Evolutionary conservation across 2,113 vertebrate genomes (phyloP).

Genomic region (Amblyornis subalaris): DNA sequence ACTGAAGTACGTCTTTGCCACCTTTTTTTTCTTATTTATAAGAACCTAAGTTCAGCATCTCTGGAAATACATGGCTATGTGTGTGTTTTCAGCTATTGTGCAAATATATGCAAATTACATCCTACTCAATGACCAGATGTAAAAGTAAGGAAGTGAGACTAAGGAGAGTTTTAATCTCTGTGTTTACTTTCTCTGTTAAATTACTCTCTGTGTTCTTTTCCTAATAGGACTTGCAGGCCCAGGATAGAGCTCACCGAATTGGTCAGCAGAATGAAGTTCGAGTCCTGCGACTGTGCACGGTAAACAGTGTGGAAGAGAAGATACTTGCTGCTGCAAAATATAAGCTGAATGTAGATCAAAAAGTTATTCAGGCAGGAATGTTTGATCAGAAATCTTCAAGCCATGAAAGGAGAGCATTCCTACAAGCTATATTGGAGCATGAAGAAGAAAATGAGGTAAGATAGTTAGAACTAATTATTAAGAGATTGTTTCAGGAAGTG

Average conservation of each 20-base stretch:
- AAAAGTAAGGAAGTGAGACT: not conserved
- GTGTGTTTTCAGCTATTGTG: not conserved
- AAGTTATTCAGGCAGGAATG: constrained; percentile 91
- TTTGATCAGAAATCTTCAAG: constrained; percentile 91
- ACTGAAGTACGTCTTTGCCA: not conserved
- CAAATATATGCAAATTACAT: not conserved
- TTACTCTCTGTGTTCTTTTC: not conserved
- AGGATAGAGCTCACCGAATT: constrained; percentile 86
- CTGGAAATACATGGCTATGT: not conserved
- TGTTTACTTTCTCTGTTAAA: not conserved
- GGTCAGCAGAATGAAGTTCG: constrained; percentile 89
- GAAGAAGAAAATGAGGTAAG: constrained; percentile 89
- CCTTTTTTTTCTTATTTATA: not conserved
- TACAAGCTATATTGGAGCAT: constrained; percentile 87
- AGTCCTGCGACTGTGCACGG: constrained; percentile 84
- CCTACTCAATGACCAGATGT: not conserved
- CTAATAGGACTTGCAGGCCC: constrained; percentile 83
- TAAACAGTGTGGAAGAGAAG: constrained; percentile 90
- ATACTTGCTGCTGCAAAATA: constrained; percentile 89
- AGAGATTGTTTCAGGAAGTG: not conserved
- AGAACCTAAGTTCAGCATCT: fast-evolving
- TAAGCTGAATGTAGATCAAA: constrained; percentile 89
- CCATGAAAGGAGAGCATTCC: constrained; percentile 84
- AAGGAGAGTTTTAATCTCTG: not conserved
- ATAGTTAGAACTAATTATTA: not conserved